phyloP scores from a whole-genome alignment of 1,140 invertebrate species.

The Drosophila setifemur region DNA sequence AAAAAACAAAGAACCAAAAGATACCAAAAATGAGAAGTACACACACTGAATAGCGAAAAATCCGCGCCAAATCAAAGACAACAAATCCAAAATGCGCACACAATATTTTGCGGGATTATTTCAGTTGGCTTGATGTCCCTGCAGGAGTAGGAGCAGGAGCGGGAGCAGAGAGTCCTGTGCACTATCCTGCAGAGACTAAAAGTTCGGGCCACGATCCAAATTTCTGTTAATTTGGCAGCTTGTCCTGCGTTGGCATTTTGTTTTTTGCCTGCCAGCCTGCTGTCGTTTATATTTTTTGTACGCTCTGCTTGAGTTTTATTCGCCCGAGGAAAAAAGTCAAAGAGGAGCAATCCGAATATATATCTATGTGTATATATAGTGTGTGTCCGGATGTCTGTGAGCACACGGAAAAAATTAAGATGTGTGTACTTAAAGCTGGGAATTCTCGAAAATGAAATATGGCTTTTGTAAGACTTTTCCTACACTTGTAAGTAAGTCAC shows the following conservation, averaged over 20 bases:
- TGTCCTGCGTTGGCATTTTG: conserved; percentile 50
- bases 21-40: conserved; percentile 6
- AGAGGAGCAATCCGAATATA: conserved; percentile 8
- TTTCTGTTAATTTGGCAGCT: conserved; percentile 78
- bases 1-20: neutral
- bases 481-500: too few species aligned
- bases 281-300: conserved; percentile 73
- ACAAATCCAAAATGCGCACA: conserved; percentile 61
- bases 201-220: conserved; percentile 56
- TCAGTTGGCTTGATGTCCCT: conserved; percentile 75
- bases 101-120: conserved; percentile 78
- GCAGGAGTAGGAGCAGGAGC: neutral
- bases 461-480: too few species aligned
- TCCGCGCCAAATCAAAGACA: conserved; percentile 77
- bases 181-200: conserved; percentile 44
- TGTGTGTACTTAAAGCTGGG: neutral
- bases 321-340: conserved; percentile 38
- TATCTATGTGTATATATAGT: neutral
- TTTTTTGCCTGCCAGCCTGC: conserved; percentile 45
- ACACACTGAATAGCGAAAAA: conserved; percentile 13
- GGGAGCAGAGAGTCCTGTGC: neutral
- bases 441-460: neutral
- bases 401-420: neutral
- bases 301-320: conserved; percentile 75
- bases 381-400: conserved; percentile 6